phyloP scores from a whole-genome alignment of 1,140 invertebrate genomes.

The Eurosta solidaginis region DNA sequence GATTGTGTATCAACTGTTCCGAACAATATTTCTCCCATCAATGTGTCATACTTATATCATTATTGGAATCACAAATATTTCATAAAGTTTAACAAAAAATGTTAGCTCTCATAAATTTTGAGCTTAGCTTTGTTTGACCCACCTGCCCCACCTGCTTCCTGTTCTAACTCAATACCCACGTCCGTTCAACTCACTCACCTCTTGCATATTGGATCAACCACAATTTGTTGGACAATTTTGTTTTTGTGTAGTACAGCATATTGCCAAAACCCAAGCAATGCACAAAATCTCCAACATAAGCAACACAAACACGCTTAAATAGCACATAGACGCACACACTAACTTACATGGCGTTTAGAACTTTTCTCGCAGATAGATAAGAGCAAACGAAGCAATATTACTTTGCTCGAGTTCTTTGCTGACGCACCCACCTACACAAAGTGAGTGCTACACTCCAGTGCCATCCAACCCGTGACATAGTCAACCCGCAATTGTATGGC shows the following conservation, averaged over 20 bases:
- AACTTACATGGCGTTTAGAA: too few relatives aligned
- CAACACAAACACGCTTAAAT: not conserved
- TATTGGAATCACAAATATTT: not conserved
- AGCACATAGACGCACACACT: too few relatives aligned
- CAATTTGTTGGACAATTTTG: constrained; percentile 3
- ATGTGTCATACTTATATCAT: not conserved
- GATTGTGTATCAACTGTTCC: too few relatives aligned
- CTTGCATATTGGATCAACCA: not conserved
- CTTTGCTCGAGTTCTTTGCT: not conserved
- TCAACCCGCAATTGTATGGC: not conserved
- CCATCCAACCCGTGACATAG: not conserved
- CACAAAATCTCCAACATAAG: not conserved
- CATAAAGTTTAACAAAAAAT: not conserved
- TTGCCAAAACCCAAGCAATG: constrained; percentile 7
- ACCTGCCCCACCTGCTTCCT: too few relatives aligned
- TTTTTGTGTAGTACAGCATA: not conserved
- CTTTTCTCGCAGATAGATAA: too few relatives aligned
- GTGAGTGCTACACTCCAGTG: not conserved
- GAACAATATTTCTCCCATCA: not conserved
- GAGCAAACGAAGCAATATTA: not conserved
- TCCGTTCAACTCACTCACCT: not conserved
- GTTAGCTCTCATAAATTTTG: not conserved
- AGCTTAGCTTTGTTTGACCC: not conserved
- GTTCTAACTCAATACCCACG: not conserved
- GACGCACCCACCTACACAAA: not conserved